These are phyloP conservation scores for Halisarca cf. caerulea DNA, from an alignment of 37 sponge, comb jelly and placozoan genomes.

Conservation along the genomic window DNA sequence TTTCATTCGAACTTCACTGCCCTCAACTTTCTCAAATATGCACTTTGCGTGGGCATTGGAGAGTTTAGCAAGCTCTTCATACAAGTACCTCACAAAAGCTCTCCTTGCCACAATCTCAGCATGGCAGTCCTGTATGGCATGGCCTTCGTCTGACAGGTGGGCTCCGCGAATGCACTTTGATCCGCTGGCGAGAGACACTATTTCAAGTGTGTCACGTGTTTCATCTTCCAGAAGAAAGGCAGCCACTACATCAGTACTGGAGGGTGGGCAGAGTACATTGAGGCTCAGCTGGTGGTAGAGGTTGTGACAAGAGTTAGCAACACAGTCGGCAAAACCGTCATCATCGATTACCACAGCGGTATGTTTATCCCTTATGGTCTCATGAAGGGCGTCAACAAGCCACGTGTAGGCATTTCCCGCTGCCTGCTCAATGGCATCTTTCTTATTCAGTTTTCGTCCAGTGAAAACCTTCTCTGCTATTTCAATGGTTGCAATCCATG, in stretches of 20 bases:
- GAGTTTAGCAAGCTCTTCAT: background rate
- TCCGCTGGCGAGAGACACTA: conserved; percentile 8
- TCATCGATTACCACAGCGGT: no score
- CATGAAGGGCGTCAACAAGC: background rate
- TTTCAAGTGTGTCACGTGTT: background rate
- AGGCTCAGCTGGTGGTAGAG: background rate
- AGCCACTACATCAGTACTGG: conserved; percentile 25
- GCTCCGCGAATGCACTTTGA: background rate
- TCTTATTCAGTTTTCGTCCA: conserved; percentile 5
- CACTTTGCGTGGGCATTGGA: background rate
- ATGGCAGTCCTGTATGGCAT: background rate
- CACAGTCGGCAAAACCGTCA: background rate
- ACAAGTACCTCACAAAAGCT: conserved; percentile 11
- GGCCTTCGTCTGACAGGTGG: background rate
- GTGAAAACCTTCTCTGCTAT: background rate
- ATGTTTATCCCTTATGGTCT: background rate
- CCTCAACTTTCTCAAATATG: background rate
- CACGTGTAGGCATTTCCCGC: background rate
- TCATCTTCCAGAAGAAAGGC: background rate
- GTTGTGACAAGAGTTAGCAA: conserved; percentile 3
- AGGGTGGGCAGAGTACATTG: background rate
- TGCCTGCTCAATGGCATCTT: background rate
- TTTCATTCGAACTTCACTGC: background rate
- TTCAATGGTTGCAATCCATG: background rate
- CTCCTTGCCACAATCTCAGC: conserved; percentile 10